Conservation (phyloP, 2,113 vertebrate genomes). For the Lampris megalopsis region DNA sequence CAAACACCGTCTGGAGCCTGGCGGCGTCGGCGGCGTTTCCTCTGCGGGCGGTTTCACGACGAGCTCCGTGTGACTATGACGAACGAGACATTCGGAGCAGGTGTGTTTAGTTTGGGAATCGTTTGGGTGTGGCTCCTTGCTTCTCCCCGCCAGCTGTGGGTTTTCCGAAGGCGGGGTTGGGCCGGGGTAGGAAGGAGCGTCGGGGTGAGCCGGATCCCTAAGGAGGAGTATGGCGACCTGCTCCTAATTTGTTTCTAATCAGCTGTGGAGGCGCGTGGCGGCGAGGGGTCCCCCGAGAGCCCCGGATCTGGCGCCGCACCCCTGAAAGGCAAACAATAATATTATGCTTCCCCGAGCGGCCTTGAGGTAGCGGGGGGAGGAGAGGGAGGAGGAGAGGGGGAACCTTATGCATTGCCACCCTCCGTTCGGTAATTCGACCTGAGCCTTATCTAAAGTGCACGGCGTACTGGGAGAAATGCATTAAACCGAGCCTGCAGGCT, state of each 20-base stretch:
- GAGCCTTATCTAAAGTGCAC: conserved; percentile 20
- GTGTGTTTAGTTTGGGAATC: conserved; percentile 55
- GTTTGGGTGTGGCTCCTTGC: conserved; percentile 38
- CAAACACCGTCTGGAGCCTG: neutral
- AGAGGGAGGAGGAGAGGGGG: neutral
- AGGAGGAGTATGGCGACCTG: conserved; percentile 41
- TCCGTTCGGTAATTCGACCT: conserved; percentile 7
- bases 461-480: conserved; percentile 13
- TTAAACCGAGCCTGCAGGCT: conserved; percentile 57
- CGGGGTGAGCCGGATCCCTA: conserved; percentile 28
- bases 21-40: neutral
- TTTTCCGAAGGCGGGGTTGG: neutral
- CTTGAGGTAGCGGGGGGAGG: conserved; percentile 22
- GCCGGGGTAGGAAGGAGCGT: neutral
- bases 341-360: conserved; percentile 55
- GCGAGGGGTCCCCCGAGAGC: conserved; percentile 47
- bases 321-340: conserved; percentile 69
- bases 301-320: conserved; percentile 34
- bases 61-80: conserved; percentile 13
- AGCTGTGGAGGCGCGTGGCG: conserved; percentile 62
- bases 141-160: conserved; percentile 43
- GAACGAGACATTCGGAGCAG: conserved; percentile 41
- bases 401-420: conserved; percentile 7
- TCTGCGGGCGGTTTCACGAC: neutral
- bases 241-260: conserved; percentile 65